phyloP scores from a whole-genome alignment of 2,797 vertebrate genomes.

The Takifugu rubripes region DNA sequence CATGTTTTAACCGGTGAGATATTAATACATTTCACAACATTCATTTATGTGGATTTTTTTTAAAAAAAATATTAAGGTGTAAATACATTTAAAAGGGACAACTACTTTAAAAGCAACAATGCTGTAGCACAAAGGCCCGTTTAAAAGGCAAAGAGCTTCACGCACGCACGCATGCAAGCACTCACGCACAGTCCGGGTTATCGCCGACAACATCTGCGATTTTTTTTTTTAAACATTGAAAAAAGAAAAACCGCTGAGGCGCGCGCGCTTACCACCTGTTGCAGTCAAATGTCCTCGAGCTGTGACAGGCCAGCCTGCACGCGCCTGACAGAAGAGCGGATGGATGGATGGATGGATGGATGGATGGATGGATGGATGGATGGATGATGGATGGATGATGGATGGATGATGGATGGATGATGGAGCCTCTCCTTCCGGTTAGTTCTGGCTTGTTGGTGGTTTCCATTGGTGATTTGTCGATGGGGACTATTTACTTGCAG shows the following conservation, averaged over 20 bases:
- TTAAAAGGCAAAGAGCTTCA: slow-evolving; percentile 3
- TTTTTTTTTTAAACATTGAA: not conserved
- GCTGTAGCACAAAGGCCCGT: slow-evolving; percentile 15
- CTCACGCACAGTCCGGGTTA: slow-evolving; percentile 34
- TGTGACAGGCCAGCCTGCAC: slow-evolving; percentile 52
- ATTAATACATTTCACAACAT: no score
- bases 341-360: slow-evolving; percentile 15
- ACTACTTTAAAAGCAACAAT: not conserved
- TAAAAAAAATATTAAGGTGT: no score
- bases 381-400: not conserved
- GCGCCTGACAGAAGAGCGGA: slow-evolving; percentile 46
- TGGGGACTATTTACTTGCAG: no score
- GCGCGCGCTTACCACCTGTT: slow-evolving; percentile 79
- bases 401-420: not conserved
- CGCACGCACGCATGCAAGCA: slow-evolving; percentile 8
- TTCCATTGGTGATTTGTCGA: no score
- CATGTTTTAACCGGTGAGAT: no score
- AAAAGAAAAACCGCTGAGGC: slow-evolving; percentile 29
- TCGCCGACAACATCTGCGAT: slow-evolving; percentile 61
- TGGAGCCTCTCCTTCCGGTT: not conserved
- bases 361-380: not conserved
- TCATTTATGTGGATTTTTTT: no score
- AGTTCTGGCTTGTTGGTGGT: no score
- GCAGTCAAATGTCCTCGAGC: slow-evolving; percentile 69
- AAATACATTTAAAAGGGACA: no score